Evolutionary conservation across 2,888 invertebrate species (phyloP), one percentile per base, ranked within the genome.

Genomic region (Podotricha telesiphe): DNA sequence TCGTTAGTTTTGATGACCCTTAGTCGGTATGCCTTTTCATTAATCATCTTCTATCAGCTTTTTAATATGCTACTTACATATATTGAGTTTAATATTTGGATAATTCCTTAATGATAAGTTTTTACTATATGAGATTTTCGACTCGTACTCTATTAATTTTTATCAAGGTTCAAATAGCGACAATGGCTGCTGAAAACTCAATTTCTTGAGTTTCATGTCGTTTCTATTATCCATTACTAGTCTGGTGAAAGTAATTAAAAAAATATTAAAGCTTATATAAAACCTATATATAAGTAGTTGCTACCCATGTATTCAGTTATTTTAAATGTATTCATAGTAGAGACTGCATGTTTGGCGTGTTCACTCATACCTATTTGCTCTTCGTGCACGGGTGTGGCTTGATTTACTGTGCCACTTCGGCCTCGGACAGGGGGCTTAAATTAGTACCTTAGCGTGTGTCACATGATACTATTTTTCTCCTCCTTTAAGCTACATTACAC

Each of bases 371-470:
- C 75, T 78, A 88, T 88, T 88, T 86, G 87, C 85, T 84, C 87
- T 85, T 82, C 83, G 83, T 85, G 84, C 78, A 79, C 87, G 82
- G 89, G 87, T 87, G 87, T 84, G 86, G 85, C 89, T 83, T 91
- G 90, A 91, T 91, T 90, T 89, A 92, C 85, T 74, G 85, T 62
- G 64, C 77, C 82, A 82, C 84, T 83, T 80, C 78, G 80, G 77
- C 84, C 80, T 82, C 77, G 82, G 81, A 77, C 82, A 83, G 84
- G 87, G 83, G 82, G 84, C 82, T 88, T 91, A 87, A 91, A 89
- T 91, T 90, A 89, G 86, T 87, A 84, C 82, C 82, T 82, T 84
- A 87, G 86, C 86, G 85, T 86, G 84, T 90, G 89, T 90, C 89
- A 86, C 86, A 86, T 82, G 81, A 86, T 83, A 86, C 87, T 86